Evolutionary conservation across 1,140 invertebrate genomes (phyloP).

Genomic region (Anoplophora glabripennis): DNA sequence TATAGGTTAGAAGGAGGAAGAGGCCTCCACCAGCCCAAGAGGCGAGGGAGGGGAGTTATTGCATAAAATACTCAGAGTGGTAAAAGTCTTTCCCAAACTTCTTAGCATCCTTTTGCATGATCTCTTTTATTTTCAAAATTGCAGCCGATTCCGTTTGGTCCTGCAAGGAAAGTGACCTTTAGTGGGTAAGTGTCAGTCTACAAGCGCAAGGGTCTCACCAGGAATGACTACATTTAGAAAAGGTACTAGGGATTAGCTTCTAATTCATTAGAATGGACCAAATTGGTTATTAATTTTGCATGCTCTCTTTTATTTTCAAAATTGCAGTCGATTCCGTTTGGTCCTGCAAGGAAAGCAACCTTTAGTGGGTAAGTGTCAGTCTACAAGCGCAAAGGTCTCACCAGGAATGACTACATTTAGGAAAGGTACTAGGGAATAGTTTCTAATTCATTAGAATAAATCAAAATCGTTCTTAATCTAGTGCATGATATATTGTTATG

Average conservation of each 20-base stretch:
- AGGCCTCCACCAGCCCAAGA: slow-evolving; percentile 49
- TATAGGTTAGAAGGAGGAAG: slow-evolving; percentile 48
- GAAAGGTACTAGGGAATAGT: neutral
- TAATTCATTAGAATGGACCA: neutral
- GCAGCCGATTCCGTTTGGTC: slow-evolving; percentile 98
- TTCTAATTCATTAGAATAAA: neutral
- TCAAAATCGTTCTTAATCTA: neutral
- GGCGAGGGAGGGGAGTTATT: slow-evolving; percentile 61
- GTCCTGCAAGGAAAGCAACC: slow-evolving; percentile 76
- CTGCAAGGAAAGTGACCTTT: slow-evolving; percentile 68
- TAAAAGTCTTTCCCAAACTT: slow-evolving; percentile 98
- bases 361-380: slow-evolving; percentile 51
- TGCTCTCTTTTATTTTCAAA: slow-evolving; percentile 99
- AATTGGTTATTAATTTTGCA: slow-evolving; percentile 53
- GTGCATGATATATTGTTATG: too few species aligned
- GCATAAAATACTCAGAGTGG: slow-evolving; percentile 95
- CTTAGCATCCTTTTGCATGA: slow-evolving; percentile 99
- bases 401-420: neutral
- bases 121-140: slow-evolving; percentile 99
- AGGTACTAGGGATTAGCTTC: neutral
- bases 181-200: slow-evolving; percentile 51
- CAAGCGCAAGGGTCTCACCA: slow-evolving; percentile 39
- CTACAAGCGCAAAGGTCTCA: slow-evolving; percentile 44
- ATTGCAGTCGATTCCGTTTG: slow-evolving; percentile 98
- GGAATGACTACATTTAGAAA: neutral